These are phyloP conservation scores for Nemapogon koenigi DNA, from an alignment of 2,888 invertebrate genomes.

Conservation along the genomic window DNA sequence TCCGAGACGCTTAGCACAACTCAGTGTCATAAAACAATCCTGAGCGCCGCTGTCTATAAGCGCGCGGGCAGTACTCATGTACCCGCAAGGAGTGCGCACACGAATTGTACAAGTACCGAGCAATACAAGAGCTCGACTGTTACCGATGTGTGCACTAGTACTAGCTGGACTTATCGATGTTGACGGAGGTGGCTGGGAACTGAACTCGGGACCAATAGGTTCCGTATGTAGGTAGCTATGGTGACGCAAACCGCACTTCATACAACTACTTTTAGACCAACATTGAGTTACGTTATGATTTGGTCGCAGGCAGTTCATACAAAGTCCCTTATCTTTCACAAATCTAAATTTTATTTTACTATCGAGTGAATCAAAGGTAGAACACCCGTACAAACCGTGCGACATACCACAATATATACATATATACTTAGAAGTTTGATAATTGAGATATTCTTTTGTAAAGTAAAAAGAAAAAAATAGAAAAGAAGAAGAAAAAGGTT, in stretches of 20 bases:
- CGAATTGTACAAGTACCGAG: slow-evolving; percentile 5
- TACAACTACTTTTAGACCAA: slow-evolving; percentile 1
- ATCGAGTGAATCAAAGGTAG: too few species aligned
- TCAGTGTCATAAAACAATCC: slow-evolving; percentile 9
- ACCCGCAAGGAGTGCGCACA: not conserved
- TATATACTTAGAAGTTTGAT: too few species aligned
- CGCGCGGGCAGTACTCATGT: slow-evolving; percentile 1
- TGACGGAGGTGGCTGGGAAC: not conserved
- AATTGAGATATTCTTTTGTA: too few species aligned
- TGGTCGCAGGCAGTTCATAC: not conserved
- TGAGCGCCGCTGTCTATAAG: slow-evolving; percentile 11
- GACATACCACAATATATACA: too few species aligned
- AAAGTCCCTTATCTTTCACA: too few species aligned
- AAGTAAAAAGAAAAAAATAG: too few species aligned
- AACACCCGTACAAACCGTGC: too few species aligned
- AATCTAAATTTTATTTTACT: too few species aligned
- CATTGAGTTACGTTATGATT: not conserved
- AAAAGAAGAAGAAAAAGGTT: too few species aligned
- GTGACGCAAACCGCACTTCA: slow-evolving; percentile 6
- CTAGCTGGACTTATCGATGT: not conserved
- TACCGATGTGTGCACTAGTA: not conserved
- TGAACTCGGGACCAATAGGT: too few species aligned
- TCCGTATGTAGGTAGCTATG: slow-evolving; percentile 11
- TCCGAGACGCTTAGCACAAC: slow-evolving; percentile 9
- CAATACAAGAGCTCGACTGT: slow-evolving; percentile 3